Conservation (phyloP, 2,113 vertebrate species). For the Cryptomyrus ogoouensis region DNA sequence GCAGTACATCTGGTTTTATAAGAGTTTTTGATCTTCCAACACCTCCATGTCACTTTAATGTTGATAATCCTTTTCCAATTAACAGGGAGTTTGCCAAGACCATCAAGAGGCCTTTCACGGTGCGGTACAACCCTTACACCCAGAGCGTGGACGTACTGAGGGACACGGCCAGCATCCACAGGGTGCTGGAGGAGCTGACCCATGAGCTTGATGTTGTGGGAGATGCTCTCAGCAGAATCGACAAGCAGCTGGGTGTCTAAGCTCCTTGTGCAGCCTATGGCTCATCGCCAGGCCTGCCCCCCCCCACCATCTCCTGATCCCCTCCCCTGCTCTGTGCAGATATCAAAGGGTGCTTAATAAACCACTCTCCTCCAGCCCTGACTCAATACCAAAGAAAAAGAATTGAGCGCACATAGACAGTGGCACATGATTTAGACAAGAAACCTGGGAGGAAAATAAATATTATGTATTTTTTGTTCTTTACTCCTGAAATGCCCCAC, state of each 20-base stretch:
- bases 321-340: not conserved
- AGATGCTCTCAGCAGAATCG: slow-evolving; percentile 80
- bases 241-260: slow-evolving; percentile 74
- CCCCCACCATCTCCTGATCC: not conserved
- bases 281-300: too few relatives aligned
- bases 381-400: not conserved
- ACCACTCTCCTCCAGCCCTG: not conserved
- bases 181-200: slow-evolving; percentile 77
- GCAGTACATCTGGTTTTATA: not conserved
- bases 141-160: slow-evolving; percentile 86
- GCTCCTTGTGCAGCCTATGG: not conserved
- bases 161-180: slow-evolving; percentile 80
- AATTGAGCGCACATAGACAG: not conserved
- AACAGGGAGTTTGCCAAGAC: slow-evolving; percentile 92
- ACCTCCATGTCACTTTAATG: not conserved
- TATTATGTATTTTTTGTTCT: not conserved
- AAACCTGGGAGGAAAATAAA: not conserved
- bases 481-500: not conserved
- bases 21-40: not conserved
- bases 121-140: slow-evolving; percentile 92
- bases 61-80: not conserved
- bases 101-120: slow-evolving; percentile 86
- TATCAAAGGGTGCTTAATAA: not conserved
- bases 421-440: not conserved
- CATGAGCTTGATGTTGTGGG: slow-evolving; percentile 85